phyloP scores from a whole-genome alignment of 2,797 vertebrate species.

The Varecia variegata region DNA sequence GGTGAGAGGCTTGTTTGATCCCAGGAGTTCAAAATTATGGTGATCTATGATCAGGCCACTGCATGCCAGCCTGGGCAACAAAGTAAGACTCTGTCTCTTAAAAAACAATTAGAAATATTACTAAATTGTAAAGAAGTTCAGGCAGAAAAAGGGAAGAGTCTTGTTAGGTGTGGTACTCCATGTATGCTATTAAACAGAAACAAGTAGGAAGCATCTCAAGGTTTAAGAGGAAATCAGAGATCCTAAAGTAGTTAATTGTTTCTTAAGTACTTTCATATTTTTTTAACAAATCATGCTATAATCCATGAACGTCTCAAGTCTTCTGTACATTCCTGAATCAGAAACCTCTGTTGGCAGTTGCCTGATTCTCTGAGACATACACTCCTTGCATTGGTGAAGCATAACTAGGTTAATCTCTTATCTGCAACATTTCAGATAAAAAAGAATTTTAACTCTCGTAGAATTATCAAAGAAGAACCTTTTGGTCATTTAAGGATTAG shows the following conservation, averaged over 20 bases:
- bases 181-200: not conserved
- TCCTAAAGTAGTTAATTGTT: conserved; percentile 4
- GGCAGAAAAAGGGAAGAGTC: not conserved
- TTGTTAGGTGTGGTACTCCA: not conserved
- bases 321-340: not conserved
- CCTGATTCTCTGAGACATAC: conserved; percentile 49
- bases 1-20: not conserved
- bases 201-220: not conserved
- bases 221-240: not conserved
- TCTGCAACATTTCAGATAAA: conserved; percentile 71
- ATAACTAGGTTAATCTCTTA: conserved; percentile 75
- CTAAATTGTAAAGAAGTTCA: not conserved
- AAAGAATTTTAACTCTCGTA: conserved; percentile 78
- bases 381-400: not conserved
- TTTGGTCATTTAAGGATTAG: conserved; percentile 78
- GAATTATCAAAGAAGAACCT: conserved; percentile 79
- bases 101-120: not conserved
- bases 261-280: not conserved
- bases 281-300: not conserved
- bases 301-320: conserved; percentile 4
- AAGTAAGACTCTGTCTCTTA: not conserved
- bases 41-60: not conserved
- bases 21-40: not conserved
- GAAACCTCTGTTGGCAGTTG: not conserved
- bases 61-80: not conserved